Evolutionary conservation across 2,797 vertebrate species (phyloP).

Genomic region (Petrocephalus sullivani): DNA sequence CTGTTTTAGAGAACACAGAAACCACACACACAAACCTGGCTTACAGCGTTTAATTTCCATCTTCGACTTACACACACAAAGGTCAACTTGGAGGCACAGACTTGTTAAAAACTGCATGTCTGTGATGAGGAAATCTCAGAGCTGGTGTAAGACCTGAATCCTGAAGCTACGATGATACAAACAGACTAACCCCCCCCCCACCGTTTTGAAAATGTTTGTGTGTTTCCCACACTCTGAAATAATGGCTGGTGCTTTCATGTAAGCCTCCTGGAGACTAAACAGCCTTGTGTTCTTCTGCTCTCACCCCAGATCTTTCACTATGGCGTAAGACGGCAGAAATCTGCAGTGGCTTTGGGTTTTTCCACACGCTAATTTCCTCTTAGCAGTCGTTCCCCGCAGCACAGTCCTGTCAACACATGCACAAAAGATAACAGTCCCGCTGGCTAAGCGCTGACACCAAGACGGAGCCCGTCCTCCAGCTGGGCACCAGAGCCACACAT

Average conservation of each 20-base stretch:
- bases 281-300: background rate
- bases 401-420: slow-evolving; percentile 25
- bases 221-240: background rate
- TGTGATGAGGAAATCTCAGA: background rate
- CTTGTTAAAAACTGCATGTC: background rate
- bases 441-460: slow-evolving; percentile 6
- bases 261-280: background rate
- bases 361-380: slow-evolving; percentile 25
- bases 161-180: background rate
- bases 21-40: background rate
- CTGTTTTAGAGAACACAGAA: background rate
- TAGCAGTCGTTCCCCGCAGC: background rate
- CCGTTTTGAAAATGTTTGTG: background rate
- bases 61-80: background rate
- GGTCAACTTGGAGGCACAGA: background rate
- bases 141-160: background rate
- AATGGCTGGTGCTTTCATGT: background rate
- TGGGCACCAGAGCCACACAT: slow-evolving; percentile 17
- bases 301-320: background rate
- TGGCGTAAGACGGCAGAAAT: background rate
- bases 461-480: background rate
- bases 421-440: slow-evolving; percentile 7
- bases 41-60: background rate
- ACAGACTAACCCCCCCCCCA: no score
- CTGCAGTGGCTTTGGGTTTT: slow-evolving; percentile 22